Conservation (phyloP, 1,140 invertebrate genomes). For the Drosophila trapezifrons region DNA sequence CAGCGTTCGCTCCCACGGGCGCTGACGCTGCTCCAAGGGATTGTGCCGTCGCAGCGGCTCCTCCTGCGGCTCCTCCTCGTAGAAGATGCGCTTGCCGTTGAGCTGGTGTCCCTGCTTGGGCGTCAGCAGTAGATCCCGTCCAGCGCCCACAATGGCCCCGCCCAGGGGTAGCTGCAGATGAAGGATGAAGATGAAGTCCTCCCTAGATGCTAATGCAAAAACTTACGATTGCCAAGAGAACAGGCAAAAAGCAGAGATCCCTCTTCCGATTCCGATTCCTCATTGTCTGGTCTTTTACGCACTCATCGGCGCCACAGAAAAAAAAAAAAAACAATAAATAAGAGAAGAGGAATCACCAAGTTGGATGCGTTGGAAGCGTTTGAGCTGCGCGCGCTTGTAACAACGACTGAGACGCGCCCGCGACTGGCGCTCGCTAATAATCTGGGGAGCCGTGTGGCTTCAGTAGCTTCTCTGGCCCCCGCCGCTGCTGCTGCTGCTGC, state of each 20-base stretch:
- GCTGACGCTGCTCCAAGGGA: conserved; percentile 3
- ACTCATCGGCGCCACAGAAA: conserved; percentile 1
- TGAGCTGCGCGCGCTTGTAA: conserved; percentile 54
- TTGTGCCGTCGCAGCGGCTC: neutral
- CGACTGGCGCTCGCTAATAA: conserved; percentile 63
- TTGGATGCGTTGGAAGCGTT: conserved; percentile 27
- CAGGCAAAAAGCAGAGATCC: conserved; percentile 16
- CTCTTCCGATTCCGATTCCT: conserved; percentile 26
- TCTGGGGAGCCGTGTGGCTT: conserved; percentile 10
- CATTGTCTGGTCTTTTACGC: conserved; percentile 30
- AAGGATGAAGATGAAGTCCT: neutral
- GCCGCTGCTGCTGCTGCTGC: neutral
- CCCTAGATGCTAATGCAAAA: neutral
- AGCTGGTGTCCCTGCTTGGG: conserved; percentile 64
- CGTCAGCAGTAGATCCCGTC: conserved; percentile 76
- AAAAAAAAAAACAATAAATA: conserved; percentile 1
- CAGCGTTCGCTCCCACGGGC: conserved; percentile 86
- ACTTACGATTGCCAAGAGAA: conserved; percentile 62
- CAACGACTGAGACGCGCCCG: conserved; percentile 67
- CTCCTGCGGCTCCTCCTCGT: conserved; percentile 54
- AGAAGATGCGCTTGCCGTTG: conserved; percentile 72
- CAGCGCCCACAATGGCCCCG: conserved; percentile 59
- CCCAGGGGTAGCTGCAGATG: conserved; percentile 34
- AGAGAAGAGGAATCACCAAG: conserved; percentile 1
- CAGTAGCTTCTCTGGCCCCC: conserved; percentile 17